phyloP scores from a whole-genome alignment of 2,888 invertebrate species.

The Synanthedon andrenaeformis region DNA sequence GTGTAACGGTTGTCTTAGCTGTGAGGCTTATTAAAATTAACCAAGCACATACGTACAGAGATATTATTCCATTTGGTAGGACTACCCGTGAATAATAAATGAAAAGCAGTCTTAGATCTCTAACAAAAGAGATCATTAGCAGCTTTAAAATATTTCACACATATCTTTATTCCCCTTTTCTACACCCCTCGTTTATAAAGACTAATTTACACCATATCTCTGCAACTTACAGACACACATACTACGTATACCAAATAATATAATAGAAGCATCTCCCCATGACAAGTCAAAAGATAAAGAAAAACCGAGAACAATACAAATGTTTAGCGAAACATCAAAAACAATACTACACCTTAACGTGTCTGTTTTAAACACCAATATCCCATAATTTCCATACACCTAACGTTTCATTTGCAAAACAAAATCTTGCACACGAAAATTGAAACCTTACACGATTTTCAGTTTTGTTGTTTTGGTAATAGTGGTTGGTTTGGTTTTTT shows the following conservation, averaged over 20 bases:
- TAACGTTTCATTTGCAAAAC: conserved; percentile 23
- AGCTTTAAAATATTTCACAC: no score
- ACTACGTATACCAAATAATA: neutral
- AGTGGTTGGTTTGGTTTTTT: conserved; percentile 15
- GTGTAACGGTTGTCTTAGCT: no score
- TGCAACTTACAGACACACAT: neutral
- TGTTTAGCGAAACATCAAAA: neutral
- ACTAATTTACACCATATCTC: neutral
- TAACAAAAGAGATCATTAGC: no score
- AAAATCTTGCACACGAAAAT: conserved; percentile 10
- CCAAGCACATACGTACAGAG: no score
- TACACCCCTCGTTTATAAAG: neutral
- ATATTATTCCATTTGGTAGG: no score
- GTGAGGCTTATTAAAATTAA: no score
- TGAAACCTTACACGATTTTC: conserved; percentile 16
- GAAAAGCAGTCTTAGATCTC: no score
- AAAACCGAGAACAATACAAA: neutral
- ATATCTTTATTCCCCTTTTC: neutral
- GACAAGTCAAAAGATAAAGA: neutral
- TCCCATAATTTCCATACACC: conserved; percentile 21
- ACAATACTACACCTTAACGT: conserved; percentile 18
- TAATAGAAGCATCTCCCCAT: neutral
- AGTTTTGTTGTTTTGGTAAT: conserved; percentile 21
- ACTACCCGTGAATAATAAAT: no score
- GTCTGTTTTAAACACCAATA: conserved; percentile 20